Evolutionary conservation across 1,140 invertebrate species (phyloP), one percentile per base, ranked within the genome.

Genomic region (Lepidotrigona ventralis): DNA sequence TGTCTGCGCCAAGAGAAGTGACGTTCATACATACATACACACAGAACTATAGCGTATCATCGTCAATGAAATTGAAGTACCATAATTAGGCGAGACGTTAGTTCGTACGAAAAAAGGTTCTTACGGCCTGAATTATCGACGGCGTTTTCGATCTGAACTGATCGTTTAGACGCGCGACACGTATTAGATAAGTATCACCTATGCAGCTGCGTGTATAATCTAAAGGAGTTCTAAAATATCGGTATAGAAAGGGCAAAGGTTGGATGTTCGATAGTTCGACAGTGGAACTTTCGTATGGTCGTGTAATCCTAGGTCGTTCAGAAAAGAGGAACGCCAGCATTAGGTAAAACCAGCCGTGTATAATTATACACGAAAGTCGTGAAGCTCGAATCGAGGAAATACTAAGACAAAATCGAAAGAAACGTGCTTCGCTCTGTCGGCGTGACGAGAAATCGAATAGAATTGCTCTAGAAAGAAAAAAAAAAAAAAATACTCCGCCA

Each of bases 41-140:
- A 68, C 74, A 78, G 76, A 79, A 83, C 60, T 72, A 73, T 73
- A 66, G 68, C 60, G 70, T 70, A 64, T 84, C 68, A 80, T 79
- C 51, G 69, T 70, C 29, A 80, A 68, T 80, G 76, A 80, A 84
- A 72, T 80, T 53, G 77, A 80, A 72, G 66, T 69, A 80, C 60
- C 58, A 73, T 70, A 56, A 79, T 84, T 79, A 80, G 82, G 77
- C 82, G 77, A 84, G 51, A 73, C 68, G 54, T 60, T 23, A 26
- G 29, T 83, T 71, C 39, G 66, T 83, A 79, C 73, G 75, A 70
- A 69, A 78, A 54, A 9, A 23, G 6, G 39, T 46, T 14, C 29
- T 71, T 73, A 80, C 54, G 54, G 66, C 76, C 75, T 54, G 66
- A 56, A 73, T 58, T 63, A n/a, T 72, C 54, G 39, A 60, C 54